Percentiles rank a stretch among this genome's conserved stretches.
These are phyloP conservation scores for Sparus aurata DNA, from an alignment of 2,797 vertebrate genomes.

Conservation along the genomic window DNA sequence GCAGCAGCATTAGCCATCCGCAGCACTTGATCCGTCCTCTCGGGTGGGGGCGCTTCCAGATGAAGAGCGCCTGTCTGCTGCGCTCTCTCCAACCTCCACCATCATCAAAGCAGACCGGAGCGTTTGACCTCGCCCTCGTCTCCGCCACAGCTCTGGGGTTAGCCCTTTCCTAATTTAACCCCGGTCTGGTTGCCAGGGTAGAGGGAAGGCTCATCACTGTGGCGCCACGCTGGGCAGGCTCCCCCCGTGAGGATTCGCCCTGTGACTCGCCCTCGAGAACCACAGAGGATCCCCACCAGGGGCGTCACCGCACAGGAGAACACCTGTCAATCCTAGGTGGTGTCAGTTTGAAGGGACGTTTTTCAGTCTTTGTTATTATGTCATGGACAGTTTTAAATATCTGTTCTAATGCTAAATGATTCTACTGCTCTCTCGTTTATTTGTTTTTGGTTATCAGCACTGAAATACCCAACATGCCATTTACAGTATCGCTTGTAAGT, in stretches of 20 bases:
- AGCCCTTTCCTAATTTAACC: conserved; percentile 83
- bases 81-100: conserved; percentile 48
- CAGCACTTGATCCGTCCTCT: conserved; percentile 6
- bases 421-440: neutral
- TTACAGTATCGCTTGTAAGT: neutral
- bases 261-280: conserved; percentile 56
- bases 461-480: neutral
- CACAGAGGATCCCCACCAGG: conserved; percentile 68
- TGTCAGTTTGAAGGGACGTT: neutral
- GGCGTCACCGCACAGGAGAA: neutral
- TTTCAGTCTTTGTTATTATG: neutral
- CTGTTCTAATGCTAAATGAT: neutral
- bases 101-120: conserved; percentile 80
- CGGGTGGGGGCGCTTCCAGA: conserved; percentile 19
- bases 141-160: conserved; percentile 77
- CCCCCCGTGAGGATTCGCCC: conserved; percentile 70
- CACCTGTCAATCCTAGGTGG: conserved; percentile 24
- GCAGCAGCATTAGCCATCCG: conserved; percentile 16
- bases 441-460: neutral
- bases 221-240: conserved; percentile 76
- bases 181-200: conserved; percentile 62
- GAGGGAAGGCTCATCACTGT: conserved; percentile 61
- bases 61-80: conserved; percentile 54
- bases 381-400: neutral
- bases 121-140: conserved; percentile 81